Percentiles rank a stretch among this genome's conserved stretches.
Conservation (phyloP, 2,888 invertebrate species). For the Eupelmus urozonus region DNA sequence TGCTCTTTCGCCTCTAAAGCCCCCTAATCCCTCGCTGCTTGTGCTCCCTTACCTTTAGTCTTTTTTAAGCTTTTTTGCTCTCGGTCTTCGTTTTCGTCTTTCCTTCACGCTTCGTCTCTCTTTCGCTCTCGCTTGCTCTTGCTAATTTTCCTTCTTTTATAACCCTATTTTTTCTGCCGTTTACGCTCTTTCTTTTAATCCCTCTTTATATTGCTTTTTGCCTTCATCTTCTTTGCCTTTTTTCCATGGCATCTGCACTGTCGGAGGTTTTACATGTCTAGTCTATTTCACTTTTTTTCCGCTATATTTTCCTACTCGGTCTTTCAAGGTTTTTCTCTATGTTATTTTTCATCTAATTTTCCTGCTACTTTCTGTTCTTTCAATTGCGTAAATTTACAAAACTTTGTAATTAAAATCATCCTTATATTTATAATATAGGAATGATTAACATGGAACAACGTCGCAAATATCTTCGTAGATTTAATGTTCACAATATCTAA, state of each 20-base stretch:
- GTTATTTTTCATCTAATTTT: neutral
- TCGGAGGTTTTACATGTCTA: neutral
- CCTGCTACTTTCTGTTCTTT: too few relatives aligned
- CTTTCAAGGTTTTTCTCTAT: neutral
- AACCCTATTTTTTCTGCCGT: neutral
- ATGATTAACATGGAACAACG: too few relatives aligned
- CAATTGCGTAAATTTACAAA: too few relatives aligned
- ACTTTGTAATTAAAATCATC: too few relatives aligned
- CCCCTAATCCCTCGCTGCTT: slow-evolving; percentile 13
- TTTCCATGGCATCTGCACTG: neutral
- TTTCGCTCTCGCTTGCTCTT: slow-evolving; percentile 3
- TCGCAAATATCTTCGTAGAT: too few relatives aligned
- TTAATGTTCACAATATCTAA: too few relatives aligned
- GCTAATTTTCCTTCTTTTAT: slow-evolving; percentile 29
- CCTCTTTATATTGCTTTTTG: neutral
- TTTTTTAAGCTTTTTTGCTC: slow-evolving; percentile 15
- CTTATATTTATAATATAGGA: too few relatives aligned
- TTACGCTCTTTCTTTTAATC: neutral
- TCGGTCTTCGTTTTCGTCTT: slow-evolving; percentile 22
- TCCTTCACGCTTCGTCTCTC: neutral
- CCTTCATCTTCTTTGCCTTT: neutral
- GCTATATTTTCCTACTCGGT: neutral
- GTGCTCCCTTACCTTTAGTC: neutral
- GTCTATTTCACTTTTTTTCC: neutral
- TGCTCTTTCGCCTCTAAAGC: slow-evolving; percentile 47